Evolutionary conservation across 92 coral and sea anemone genomes (phyloP), one percentile per base, ranked within the genome.

Genomic region (Anthopleura xanthogrammica): DNA sequence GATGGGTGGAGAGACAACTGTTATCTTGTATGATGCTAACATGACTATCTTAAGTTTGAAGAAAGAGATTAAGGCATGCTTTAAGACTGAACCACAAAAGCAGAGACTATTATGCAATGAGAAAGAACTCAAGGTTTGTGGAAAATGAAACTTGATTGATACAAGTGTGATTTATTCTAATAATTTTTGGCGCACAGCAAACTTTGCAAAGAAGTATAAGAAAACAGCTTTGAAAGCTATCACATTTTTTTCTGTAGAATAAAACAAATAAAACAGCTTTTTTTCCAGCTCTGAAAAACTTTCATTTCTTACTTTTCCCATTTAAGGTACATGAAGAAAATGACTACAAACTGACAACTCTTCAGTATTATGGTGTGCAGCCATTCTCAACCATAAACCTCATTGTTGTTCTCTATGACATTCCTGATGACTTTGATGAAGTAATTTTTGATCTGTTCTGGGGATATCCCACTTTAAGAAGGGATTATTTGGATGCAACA

Each of bases 391-490:
- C 97, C 22, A 29, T 96, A 54, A 90, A 90, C 81, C 96, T 96
- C 40, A 87, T 96, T 41, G 95, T 96, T 7, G 81, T 96, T 84
- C 82, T 96, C 83, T 96, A 94, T 78, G 93, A 93, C 52, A 90
- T 95, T 29, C 89, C 94, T 54, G 92, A 92, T 29, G 72, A 86
- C 11, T 90, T 96, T 77, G 99, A 96, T 72, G 85, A 96, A 23
- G 95, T 90, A 40, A 91, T 92, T 74, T 96, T 96, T 77, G 99
- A 96, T 78, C 79, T 96, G 64, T 94, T 90, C 78, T 96, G 99
- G 99, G 96, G 96, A 4, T 96, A 92, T 76, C 99, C 99, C 39
- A 6, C 77, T 0, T 72, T 74, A 0, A 93, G 96, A 7, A 0
- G 12, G 2, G 99, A 96, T 68, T 96, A 4, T 58, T 88, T 96